Percentiles rank a stretch among this genome's conserved stretches.
These are phyloP conservation scores for Zapus hudsonius DNA, from an alignment of 2,113 vertebrate genomes.

Conservation along the genomic window DNA sequence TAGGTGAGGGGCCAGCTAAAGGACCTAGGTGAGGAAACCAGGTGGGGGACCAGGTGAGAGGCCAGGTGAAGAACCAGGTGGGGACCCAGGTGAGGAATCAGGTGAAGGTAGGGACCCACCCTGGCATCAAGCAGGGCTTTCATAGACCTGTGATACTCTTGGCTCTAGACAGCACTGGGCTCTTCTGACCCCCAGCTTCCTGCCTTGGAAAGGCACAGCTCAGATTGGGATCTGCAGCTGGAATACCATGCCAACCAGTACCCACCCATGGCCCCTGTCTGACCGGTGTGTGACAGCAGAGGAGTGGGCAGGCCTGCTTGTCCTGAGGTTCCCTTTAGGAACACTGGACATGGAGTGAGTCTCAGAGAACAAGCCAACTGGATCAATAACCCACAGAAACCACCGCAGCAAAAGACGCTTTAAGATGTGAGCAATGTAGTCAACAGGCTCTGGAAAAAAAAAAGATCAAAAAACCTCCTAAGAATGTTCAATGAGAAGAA, in stretches of 20 bases:
- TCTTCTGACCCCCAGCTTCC: not conserved
- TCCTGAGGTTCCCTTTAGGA: slow-evolving; percentile 15
- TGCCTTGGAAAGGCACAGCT: not conserved
- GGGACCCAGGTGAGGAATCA: not conserved
- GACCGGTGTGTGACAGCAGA: not conserved
- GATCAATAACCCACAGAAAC: not conserved
- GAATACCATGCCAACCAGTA: not conserved
- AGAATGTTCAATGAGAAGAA: not conserved
- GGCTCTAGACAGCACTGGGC: not conserved
- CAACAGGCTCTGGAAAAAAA: not conserved
- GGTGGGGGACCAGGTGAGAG: not conserved
- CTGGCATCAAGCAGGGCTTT: not conserved
- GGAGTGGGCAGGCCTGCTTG: not conserved
- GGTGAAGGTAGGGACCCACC: not conserved
- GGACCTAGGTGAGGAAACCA: not conserved
- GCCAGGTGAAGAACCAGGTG: not conserved
- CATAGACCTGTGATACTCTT: not conserved
- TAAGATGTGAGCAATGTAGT: not conserved
- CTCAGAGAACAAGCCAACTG: not conserved
- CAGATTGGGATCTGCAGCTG: not conserved
- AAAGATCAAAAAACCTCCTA: not conserved
- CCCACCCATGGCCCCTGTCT: not conserved
- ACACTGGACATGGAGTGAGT: not conserved
- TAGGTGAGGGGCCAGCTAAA: not conserved
- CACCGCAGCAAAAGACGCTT: not conserved